phyloP scores from a whole-genome alignment of 2,113 vertebrate species.

The human (Homo sapiens) region DNA sequence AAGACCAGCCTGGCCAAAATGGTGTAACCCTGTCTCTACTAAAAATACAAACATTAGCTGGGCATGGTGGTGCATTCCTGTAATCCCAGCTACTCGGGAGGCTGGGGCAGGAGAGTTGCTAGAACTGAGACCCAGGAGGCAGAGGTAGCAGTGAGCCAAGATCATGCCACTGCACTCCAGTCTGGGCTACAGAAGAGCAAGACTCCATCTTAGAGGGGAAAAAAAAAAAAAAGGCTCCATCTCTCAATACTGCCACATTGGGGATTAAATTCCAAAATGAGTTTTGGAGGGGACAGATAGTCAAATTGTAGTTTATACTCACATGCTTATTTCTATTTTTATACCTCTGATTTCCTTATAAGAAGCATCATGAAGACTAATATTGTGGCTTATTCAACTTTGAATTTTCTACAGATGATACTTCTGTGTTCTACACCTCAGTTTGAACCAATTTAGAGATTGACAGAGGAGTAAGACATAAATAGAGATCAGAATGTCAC shows the following conservation, averaged over 20 bases:
- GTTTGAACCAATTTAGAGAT: neutral
- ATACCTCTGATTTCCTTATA: neutral
- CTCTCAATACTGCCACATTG: neutral
- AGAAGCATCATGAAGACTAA: neutral
- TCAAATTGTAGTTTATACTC: neutral
- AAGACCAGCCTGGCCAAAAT: too few species aligned
- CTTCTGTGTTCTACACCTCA: neutral
- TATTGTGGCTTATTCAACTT: neutral
- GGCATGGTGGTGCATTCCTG: too few species aligned
- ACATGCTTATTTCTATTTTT: neutral
- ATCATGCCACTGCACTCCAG: too few species aligned
- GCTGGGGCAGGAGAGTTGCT: too few species aligned
- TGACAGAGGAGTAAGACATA: neutral
- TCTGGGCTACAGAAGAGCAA: too few species aligned
- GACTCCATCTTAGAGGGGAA: neutral
- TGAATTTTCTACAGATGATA: neutral
- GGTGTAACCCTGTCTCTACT: too few species aligned
- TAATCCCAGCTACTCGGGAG: too few species aligned
- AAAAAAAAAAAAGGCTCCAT: neutral
- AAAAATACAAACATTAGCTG: too few species aligned
- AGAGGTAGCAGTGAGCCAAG: too few species aligned
- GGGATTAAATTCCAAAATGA: neutral
- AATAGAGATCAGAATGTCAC: neutral
- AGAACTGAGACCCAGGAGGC: too few species aligned
- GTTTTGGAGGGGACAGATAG: neutral